These are phyloP conservation scores for Campylomormyrus tamandua DNA, from an alignment of 2,113 vertebrate species.

Conservation along the genomic window DNA sequence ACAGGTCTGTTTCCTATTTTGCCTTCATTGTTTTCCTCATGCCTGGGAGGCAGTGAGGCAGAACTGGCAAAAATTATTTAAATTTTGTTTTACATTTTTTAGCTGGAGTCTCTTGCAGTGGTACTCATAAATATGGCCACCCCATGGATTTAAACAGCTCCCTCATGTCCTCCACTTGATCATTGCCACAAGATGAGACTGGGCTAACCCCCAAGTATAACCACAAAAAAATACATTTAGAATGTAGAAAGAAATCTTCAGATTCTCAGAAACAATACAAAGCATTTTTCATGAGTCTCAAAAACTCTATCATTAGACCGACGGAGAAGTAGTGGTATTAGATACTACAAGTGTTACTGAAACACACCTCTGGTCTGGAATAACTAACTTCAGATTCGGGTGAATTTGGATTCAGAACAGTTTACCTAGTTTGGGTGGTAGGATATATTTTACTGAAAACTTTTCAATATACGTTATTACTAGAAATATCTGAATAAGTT, in stretches of 20 bases:
- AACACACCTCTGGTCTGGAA: not conserved
- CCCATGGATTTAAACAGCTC: not conserved
- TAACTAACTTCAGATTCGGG: not conserved
- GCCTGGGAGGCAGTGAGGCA: not conserved
- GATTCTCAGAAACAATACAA: not conserved
- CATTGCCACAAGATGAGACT: not conserved
- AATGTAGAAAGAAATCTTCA: not conserved
- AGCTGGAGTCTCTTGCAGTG: not conserved
- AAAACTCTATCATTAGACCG: not conserved
- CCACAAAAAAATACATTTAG: not conserved
- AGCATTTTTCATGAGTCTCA: not conserved
- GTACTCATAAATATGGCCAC: not conserved
- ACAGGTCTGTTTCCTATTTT: not conserved
- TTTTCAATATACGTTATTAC: not conserved
- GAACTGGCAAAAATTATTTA: not conserved
- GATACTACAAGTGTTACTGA: not conserved
- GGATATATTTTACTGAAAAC: not conserved
- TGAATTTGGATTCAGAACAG: not conserved
- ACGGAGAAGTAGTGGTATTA: not conserved
- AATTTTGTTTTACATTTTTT: not conserved
- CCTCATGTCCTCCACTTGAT: not conserved
- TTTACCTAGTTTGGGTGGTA: not conserved
- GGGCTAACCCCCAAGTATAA: not conserved
- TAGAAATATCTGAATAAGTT: not conserved
- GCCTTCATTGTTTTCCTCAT: not conserved